Base-by-base conservation (phyloP, 1,140 invertebrate species). In the Pseudomyrmex cubaensis region DNA sequence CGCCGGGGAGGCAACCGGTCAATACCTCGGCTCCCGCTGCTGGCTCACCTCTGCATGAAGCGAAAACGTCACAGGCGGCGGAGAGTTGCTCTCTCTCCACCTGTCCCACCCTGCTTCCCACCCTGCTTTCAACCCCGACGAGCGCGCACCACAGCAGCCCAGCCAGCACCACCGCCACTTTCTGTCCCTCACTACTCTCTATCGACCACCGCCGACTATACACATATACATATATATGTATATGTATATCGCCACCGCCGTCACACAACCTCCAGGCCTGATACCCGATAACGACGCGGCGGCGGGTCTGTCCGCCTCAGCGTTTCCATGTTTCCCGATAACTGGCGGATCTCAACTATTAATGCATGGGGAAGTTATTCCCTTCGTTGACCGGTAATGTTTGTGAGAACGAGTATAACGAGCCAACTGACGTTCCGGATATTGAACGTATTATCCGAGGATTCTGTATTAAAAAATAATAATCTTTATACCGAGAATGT, bases 1-100 rank as follows among this genome's bases (percentile, higher is more conserved):
- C 10, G 72, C 85, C 90, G 90, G 91, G 91, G 90, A 92, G 90
- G 91, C 91, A 90, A 93, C 92, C 91, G 92, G 92, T 93, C 92
- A 93, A 93, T 93, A 93, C 92, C 92, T 90, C 88, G 90, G 62
- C 84, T 89, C 92, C 87, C 13, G 91, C 86, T 87, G 89, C 90
- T 90, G 87, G 86, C 88, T 90, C 85, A 90, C 92, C 91, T 92
- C 91, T 61, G 90, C 90, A 84, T 86, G 82, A 91, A 90, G 89
- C 88, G 56, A 90, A 35, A 92, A 90, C 92, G 92, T 92, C 92
- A 92, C 91, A 90, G 90, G 44, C 66, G 83, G 87, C 69, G 85
- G 87, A 90, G 88, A 90, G 88, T 67, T 89, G 88, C 89, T 90
- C 89, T 90, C 89, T 90, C 89, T 88, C 89, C 87, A 87, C 88